Evolutionary conservation across 2,797 vertebrate species (phyloP), one percentile per base, ranked within the genome.

Genomic region (Epinephelus malabaricus): DNA sequence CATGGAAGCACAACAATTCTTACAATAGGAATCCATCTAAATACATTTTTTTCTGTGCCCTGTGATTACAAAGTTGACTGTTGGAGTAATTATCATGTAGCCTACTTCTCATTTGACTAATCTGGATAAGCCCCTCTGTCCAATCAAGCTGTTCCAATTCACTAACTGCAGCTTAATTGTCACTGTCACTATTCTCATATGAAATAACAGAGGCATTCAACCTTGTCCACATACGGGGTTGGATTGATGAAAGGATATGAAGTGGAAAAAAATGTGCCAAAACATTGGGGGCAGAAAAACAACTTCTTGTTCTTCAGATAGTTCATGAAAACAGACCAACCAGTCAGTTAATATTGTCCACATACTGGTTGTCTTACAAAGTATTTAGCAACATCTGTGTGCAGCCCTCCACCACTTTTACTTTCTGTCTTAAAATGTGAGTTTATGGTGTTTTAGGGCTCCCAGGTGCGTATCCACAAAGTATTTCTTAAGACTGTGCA

Each of bases 111-210:
- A 86, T 86, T 85, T 85, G 58, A 84, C 62, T 89, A 90, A 88
- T 91, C 88, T 86, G 85, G 84, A 89, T 85, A 83, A 92, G 79
- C 71, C 77, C 68, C 76, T 80, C 61, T 53, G 69, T 86, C 78
- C 86, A 84, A 88, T 89, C 79, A 83, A 81, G 61, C 80, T 79
- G 79, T 92, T 91, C 86, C 79, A 86, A 91, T 88, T 89, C 87
- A 86, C 65, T 63, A 80, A 64, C 78, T 70, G 50, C 77, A 73
- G 72, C 84, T 86, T 82, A 79, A 88, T 81, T 84, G 79, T 89
- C 78, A 76, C 43, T 10, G 75, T 83, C 84, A 62, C 69, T 56
- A 60, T 74, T 81, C 81, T 77, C 53, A 38, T 54, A 75, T 23
- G 58, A 78, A 86, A 76, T 78, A 87, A 73, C 72, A 86, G 76